Percentiles rank a stretch among this genome's conserved stretches.
Evolutionary conservation across 2,888 invertebrate genomes (phyloP).

Genomic region (Muscina levida): DNA sequence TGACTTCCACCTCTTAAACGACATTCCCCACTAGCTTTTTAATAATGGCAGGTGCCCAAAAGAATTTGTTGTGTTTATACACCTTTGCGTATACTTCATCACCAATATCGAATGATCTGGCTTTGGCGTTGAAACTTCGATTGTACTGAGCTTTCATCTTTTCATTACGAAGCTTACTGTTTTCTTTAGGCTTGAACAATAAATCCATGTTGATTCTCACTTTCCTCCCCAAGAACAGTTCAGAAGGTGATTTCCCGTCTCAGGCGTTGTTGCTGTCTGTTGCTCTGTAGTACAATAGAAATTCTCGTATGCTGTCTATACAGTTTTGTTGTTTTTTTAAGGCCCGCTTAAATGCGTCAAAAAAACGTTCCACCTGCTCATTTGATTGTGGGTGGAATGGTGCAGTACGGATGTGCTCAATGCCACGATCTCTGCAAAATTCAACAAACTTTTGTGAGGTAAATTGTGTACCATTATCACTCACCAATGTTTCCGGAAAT

Average conservation of each 20-base stretch:
- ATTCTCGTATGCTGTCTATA: constrained; percentile 11
- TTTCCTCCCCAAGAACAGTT: constrained; percentile 40
- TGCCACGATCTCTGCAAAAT: constrained; percentile 57
- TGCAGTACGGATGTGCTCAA: constrained; percentile 62
- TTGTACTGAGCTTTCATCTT: constrained; percentile 36
- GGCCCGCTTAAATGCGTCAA: constrained; percentile 54
- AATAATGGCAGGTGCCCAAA: constrained; percentile 47
- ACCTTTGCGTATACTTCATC: constrained; percentile 42
- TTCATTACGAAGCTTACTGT: neutral
- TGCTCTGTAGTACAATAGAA: constrained; percentile 30
- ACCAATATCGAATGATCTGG: constrained; percentile 25
- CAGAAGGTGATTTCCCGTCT: constrained; percentile 38
- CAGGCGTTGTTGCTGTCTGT: constrained; percentile 40
- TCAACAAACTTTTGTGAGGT: constrained; percentile 51
- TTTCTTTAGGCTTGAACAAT: neutral
- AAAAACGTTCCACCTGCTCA: constrained; percentile 67
- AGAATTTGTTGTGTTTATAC: constrained; percentile 25
- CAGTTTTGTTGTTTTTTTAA: constrained; percentile 36
- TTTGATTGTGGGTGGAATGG: constrained; percentile 66
- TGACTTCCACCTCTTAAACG: constrained; percentile 34
- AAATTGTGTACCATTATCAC: constrained; percentile 65
- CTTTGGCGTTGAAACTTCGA: constrained; percentile 34
- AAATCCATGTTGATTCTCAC: constrained; percentile 40
- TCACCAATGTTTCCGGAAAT: constrained; percentile 48
- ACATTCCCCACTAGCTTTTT: no score